Evolutionary conservation across 2,797 vertebrate species (phyloP).

Genomic region (Psittacula echo): DNA sequence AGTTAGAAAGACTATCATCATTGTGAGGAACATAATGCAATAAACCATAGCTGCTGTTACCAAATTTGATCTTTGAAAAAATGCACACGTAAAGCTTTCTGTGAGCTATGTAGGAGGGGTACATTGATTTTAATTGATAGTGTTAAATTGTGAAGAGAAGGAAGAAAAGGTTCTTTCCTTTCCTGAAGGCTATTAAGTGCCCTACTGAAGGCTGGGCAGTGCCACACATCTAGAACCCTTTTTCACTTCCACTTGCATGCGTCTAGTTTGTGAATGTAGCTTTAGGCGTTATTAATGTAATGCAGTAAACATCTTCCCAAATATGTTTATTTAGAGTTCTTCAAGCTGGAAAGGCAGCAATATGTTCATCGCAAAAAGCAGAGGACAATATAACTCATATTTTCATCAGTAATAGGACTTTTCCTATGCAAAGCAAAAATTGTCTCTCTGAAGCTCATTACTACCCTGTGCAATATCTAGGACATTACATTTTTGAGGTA

Average conservation of each 20-base stretch:
- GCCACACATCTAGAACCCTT: neutral
- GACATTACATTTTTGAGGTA: constrained; percentile 91
- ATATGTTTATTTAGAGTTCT: constrained; percentile 77
- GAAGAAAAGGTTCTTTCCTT: neutral
- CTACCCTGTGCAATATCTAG: constrained; percentile 85
- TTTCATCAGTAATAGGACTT: constrained; percentile 53
- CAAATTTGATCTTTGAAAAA: neutral
- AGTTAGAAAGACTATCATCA: neutral
- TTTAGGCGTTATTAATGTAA: neutral
- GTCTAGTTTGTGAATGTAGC: neutral
- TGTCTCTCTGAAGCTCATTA: constrained; percentile 69
- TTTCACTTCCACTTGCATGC: neutral
- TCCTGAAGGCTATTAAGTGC: neutral
- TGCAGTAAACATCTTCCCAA: constrained; percentile 8
- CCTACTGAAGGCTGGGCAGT: neutral
- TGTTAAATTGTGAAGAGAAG: neutral
- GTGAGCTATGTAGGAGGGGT: neutral
- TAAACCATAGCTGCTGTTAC: neutral
- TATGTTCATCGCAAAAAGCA: constrained; percentile 66
- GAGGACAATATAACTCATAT: constrained; percentile 75
- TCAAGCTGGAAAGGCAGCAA: constrained; percentile 78
- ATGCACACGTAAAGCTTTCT: neutral
- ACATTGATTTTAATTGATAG: neutral
- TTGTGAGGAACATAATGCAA: neutral
- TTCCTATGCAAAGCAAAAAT: constrained; percentile 38